Evolutionary conservation across 2,113 vertebrate genomes (phyloP), one percentile per base, ranked within the genome.

Genomic region (Aramus guarauna): DNA sequence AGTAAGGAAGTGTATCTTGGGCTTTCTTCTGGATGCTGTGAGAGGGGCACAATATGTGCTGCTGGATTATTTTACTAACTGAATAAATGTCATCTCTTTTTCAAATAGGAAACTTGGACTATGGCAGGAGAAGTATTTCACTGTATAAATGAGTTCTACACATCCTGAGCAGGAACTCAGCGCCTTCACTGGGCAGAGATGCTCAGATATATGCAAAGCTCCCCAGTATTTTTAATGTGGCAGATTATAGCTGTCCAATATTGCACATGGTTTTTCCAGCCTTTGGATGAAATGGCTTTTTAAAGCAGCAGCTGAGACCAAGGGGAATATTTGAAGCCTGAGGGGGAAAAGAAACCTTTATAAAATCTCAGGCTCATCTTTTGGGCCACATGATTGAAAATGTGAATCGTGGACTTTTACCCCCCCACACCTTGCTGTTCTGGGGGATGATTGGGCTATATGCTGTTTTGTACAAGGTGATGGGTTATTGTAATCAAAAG

Each of bases 21-120:
- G 68, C 91, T 94, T 95, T 92, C 63, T 89, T 86, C 76, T 79
- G 94, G 83, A 84, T 91, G n/a, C 76, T 68, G 56, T 47, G 63
- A 93, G 60, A 92, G 85, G 59, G 75, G 27, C 68, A 89, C 64
- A 78, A 68, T 93, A 83, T 84, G 68, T 67, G 68, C 90, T 86
- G 68, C 79, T 0, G 52, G 83, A 75, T 95, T 93, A 93, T 92
- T 96, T 94, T 88, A 87, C 88, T 36, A 71, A 63, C 56, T 64
- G 76, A 94, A 92, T 89, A 96, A 92, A 92, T 94, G 92, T 90
- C 39, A 96, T 77, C 47, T 62, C 74, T 67, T 93, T 85, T 95
- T 59, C 52, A 64, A 93, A 88, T 85, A 84, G 92, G 68, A 91
- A 96, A 77, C 68, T 72, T 86, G 56, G 79, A 59, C 55, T 88